Evolutionary conservation across 2,113 vertebrate genomes (phyloP), one percentile per base, ranked within the genome.

Genomic region (Loxodonta africana): DNA sequence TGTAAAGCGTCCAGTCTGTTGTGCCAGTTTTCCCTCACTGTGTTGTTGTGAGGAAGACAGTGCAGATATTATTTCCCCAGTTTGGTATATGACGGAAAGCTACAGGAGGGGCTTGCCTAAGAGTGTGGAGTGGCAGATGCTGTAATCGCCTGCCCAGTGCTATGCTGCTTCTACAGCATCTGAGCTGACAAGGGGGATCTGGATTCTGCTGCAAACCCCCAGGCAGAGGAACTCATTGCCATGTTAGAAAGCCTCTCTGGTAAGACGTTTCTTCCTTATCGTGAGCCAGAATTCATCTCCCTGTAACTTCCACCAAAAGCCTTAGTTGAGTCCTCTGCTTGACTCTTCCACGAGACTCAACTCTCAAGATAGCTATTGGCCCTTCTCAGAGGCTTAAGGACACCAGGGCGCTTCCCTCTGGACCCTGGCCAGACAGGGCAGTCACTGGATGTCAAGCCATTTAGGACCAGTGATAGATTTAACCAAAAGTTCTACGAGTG

Each of bases 21-120:
- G 44, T 46, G 63, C 46, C 92, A 53, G 23, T 46, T 78, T 91
- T 86, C 65, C 18, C 7, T 97, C 51, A 92, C 48, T 8, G 74
- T 46, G 53, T 57, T 90, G 73, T 78, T 95, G 37, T 96, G 74
- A 88, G 71, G 90, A 96, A 74, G 84, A 87, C 28, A 53, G 46
- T 30, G 9, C 77, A 67, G 80, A 53, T 57, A 69, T 96, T 90
- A 80, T 88, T 90, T 87, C 33, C 33, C 77, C 15, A 44, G 71
- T 92, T 37, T 48, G 62, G 63, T 71, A 26, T 6, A 0, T 82
- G 83, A 86, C 37, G 48, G 82, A 65, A 73, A 89, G 74, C 76
- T 81, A 4, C 25, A 57, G 73, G 46, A 78, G 88, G 37, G 62
- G 5, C 26, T 95, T 60, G 60, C 84, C 26, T 51, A 11, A 30